phyloP scores from a whole-genome alignment of 2,113 vertebrate species.

The Caretta caretta region DNA sequence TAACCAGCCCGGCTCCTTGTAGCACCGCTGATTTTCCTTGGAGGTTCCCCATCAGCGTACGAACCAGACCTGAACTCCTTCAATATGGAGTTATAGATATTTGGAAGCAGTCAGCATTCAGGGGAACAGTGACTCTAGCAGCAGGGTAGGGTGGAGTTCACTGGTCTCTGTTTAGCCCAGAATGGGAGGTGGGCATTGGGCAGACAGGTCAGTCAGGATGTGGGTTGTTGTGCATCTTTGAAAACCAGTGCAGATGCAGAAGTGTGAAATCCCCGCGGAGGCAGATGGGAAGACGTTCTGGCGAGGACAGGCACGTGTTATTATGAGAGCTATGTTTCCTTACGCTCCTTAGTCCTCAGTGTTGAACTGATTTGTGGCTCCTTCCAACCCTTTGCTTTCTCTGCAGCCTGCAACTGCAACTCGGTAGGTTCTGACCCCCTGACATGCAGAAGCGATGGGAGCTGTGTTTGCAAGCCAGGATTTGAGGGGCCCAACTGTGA shows the following conservation, averaged over 20 bases:
- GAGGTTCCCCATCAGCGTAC: too few species aligned
- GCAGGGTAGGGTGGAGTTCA: not conserved
- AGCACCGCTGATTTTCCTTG: not conserved
- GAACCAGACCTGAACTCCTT: not conserved
- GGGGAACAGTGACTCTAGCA: not conserved
- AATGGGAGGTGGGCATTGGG: not conserved
- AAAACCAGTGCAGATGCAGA: not conserved
- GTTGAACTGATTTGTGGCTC: not conserved
- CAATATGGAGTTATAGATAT: not conserved
- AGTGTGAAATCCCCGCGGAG: rapidly evolving
- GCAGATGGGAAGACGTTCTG: not conserved
- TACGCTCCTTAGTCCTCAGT: not conserved
- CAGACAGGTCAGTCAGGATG: not conserved
- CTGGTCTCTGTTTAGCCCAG: not conserved
- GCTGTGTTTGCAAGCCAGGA: conserved; percentile 87
- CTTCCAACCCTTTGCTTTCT: not conserved
- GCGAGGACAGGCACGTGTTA: not conserved
- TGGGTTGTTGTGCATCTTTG: not conserved
- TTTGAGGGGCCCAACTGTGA: conserved; percentile 87
- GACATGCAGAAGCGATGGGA: conserved; percentile 82
- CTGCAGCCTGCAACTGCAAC: conserved; percentile 88
- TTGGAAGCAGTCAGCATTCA: not conserved
- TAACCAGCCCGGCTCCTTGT: not conserved
- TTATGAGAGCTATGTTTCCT: not conserved
- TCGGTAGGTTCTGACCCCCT: conserved; percentile 70